Evolutionary conservation across 2,888 invertebrate genomes (phyloP).

Genomic region (Venusia cambrica): DNA sequence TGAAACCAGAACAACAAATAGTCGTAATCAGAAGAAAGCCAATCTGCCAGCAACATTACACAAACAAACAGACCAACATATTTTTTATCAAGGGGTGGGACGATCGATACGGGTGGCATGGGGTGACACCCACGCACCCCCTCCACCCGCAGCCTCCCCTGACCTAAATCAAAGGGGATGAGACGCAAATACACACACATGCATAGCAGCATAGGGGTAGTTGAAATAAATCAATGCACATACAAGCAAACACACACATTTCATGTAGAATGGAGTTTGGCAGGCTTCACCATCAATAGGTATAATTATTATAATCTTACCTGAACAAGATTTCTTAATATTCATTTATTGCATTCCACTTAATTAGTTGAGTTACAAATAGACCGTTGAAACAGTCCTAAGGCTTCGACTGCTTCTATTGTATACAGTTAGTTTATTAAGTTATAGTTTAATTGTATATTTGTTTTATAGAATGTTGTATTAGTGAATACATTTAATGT

Average conservation of each 20-base stretch:
- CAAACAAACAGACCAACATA: slow-evolving; percentile 6
- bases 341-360: too few relatives aligned
- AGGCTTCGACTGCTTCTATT: too few relatives aligned
- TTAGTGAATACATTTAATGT: too few relatives aligned
- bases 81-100: slow-evolving; percentile 27
- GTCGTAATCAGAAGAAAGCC: slow-evolving; percentile 3
- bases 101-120: slow-evolving; percentile 55
- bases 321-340: too few relatives aligned
- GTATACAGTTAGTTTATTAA: too few relatives aligned
- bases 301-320: too few relatives aligned
- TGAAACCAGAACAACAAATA: slow-evolving; percentile 4
- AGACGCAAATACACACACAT: slow-evolving; percentile 47
- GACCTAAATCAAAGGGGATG: slow-evolving; percentile 56
- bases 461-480: too few relatives aligned
- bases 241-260: slow-evolving; percentile 11
- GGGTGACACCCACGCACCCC: slow-evolving; percentile 49
- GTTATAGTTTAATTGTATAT: too few relatives aligned
- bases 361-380: too few relatives aligned
- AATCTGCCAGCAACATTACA: slow-evolving; percentile 2
- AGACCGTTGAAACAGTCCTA: too few relatives aligned
- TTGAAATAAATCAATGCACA: slow-evolving; percentile 16
- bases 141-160: slow-evolving; percentile 58
- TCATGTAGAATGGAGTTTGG: too few relatives aligned
- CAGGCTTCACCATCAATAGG: too few relatives aligned
- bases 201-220: slow-evolving; percentile 29